These are phyloP conservation scores for Hetaerina americana DNA, from an alignment of 1,140 invertebrate species.

Conservation along the genomic window DNA sequence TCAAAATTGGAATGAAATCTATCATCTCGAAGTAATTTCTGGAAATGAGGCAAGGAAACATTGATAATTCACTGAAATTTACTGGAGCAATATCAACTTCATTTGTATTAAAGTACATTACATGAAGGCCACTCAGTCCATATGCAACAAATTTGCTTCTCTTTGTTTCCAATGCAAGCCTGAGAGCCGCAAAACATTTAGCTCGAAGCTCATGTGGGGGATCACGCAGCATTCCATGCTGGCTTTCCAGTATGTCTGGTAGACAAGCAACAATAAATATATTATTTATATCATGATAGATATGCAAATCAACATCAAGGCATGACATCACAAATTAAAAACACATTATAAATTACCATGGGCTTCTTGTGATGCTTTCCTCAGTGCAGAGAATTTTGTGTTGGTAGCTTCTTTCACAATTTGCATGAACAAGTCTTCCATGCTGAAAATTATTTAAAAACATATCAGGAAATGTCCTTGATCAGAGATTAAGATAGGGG, in stretches of 20 bases:
- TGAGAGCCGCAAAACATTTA: conserved; percentile 67
- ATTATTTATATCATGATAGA: conserved; percentile 1
- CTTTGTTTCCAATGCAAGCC: conserved; percentile 75
- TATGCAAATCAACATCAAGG: background rate
- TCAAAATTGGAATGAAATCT: conserved; percentile 82
- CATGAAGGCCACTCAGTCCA: conserved; percentile 72
- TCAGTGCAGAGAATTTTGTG: conserved; percentile 51
- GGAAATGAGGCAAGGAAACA: conserved; percentile 17
- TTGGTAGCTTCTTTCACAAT: conserved; percentile 62
- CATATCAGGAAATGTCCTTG: too few species aligned
- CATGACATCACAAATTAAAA: conserved; percentile 15
- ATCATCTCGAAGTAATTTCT: conserved; percentile 83
- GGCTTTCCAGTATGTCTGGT: conserved; percentile 67
- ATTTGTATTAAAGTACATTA: conserved; percentile 33
- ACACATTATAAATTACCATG: conserved; percentile 42
- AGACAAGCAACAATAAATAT: conserved; percentile 15
- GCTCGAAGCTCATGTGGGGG: conserved; percentile 71
- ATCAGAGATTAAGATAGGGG: too few species aligned
- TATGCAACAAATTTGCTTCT: conserved; percentile 66
- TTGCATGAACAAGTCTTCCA: conserved; percentile 71
- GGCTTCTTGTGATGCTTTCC: conserved; percentile 65
- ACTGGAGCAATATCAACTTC: conserved; percentile 5
- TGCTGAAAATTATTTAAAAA: conserved; percentile 21
- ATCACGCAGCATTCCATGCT: conserved; percentile 60
- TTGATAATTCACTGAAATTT: conserved; percentile 2